Evolutionary conservation across 2,113 vertebrate genomes (phyloP).

Genomic region (Malaclemys terrapin): DNA sequence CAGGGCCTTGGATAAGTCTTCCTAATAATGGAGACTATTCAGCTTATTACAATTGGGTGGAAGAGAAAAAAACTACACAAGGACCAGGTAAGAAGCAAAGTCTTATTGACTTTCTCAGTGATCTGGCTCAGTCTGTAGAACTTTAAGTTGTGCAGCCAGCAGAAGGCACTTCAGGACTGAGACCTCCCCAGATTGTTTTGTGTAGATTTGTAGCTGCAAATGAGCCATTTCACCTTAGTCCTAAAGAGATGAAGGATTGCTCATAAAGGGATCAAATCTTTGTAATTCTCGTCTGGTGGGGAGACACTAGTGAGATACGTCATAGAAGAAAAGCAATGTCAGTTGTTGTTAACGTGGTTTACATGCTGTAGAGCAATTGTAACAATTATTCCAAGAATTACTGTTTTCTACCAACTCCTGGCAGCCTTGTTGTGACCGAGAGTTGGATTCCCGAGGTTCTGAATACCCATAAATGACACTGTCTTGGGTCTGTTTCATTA

Average conservation of each 20-base stretch:
- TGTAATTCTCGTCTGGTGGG: background rate
- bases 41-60: conserved; percentile 94
- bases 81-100: conserved; percentile 87
- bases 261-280: background rate
- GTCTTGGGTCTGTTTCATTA: conserved; percentile 25
- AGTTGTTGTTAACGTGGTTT: conserved; percentile 59
- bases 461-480: conserved; percentile 10
- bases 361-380: background rate
- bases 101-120: background rate
- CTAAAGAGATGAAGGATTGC: background rate
- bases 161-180: background rate
- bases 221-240: background rate
- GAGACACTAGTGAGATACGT: background rate
- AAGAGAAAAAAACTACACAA: conserved; percentile 90
- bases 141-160: background rate
- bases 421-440: conserved; percentile 51
- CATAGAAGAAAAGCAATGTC: background rate
- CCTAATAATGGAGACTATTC: conserved; percentile 98
- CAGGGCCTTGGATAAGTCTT: conserved; percentile 90
- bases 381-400: conserved; percentile 59
- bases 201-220: background rate
- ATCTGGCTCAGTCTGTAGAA: background rate
- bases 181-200: rapidly evolving
- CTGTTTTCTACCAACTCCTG: conserved; percentile 57
- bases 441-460: conserved; percentile 35